Percentiles rank a stretch among this genome's conserved stretches.
Conservation (phyloP, 2,113 vertebrate species). For the Oncorhynchus kisutch region DNA sequence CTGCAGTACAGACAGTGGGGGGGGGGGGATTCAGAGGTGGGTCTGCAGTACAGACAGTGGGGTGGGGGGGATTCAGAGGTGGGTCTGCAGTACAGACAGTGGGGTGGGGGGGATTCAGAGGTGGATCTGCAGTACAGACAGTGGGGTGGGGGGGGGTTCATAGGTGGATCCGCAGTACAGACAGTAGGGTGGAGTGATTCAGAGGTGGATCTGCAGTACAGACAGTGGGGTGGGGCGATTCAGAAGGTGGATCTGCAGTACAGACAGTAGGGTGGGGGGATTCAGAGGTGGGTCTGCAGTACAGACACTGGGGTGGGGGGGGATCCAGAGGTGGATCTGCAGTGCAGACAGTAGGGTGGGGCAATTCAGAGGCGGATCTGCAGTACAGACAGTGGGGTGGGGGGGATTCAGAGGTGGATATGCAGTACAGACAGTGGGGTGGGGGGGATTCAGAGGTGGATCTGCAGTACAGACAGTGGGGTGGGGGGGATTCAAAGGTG, state of each 20-base stretch:
- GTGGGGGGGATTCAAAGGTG: no score
- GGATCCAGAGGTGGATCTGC: conserved; percentile 18
- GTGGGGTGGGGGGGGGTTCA: conserved; percentile 11
- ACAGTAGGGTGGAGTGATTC: conserved; percentile 10
- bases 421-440: no score
- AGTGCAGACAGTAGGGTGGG: background rate
- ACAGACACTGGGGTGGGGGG: background rate
- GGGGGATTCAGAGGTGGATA: conserved; percentile 21
- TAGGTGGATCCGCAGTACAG: background rate
- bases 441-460: no score
- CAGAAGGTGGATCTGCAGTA: conserved; percentile 5
- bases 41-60: no score
- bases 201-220: conserved; percentile 24
- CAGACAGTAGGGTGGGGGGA: conserved; percentile 2
- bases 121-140: no score
- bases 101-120: no score
- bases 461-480: no score
- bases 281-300: conserved; percentile 12
- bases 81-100: no score
- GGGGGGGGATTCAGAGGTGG: no score
- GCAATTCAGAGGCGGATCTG: conserved; percentile 19
- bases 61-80: no score
- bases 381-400: background rate
- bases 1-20: no score
- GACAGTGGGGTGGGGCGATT: conserved; percentile 20